phyloP scores from a whole-genome alignment of 2,113 vertebrate species.

The Nansenia antarctica region DNA sequence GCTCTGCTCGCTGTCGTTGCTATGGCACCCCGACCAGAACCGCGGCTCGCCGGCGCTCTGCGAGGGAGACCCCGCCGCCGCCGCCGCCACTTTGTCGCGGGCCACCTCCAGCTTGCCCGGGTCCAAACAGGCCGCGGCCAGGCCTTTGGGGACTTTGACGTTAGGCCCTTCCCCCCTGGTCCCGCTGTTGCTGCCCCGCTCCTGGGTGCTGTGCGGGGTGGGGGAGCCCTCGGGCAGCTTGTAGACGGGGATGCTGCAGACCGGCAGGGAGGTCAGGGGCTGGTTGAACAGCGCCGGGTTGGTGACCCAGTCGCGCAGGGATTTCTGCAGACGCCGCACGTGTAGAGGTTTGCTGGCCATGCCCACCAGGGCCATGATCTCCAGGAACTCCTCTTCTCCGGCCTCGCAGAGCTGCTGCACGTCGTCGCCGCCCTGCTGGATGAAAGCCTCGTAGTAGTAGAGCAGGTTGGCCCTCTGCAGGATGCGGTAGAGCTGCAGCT shows the following conservation, averaged over 20 bases:
- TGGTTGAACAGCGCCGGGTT: conserved; percentile 97
- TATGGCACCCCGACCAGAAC: conserved; percentile 89
- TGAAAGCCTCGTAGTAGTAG: conserved; percentile 97
- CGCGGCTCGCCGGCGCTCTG: conserved; percentile 80
- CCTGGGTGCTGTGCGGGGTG: conserved; percentile 62
- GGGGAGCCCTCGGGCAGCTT: conserved; percentile 91
- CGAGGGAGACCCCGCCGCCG: conserved; percentile 74
- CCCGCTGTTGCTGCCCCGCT: conserved; percentile 72
- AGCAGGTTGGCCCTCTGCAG: conserved; percentile 94
- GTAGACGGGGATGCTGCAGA: conserved; percentile 98
- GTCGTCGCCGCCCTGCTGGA: conserved; percentile 97
- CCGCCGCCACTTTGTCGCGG: conserved; percentile 68
- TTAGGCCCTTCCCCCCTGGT: not conserved
- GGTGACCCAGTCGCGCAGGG: conserved; percentile 97
- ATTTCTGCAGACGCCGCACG: conserved; percentile 93
- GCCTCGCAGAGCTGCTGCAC: conserved; percentile 98
- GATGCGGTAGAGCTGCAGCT: conserved; percentile 96
- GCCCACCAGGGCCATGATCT: conserved; percentile 97
- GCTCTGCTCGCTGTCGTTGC: conserved; percentile 88
- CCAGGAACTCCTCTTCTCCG: conserved; percentile 96
- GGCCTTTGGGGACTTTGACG: conserved; percentile 85
- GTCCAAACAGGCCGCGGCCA: conserved; percentile 80
- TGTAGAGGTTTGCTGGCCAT: conserved; percentile 99
- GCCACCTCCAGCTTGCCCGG: conserved; percentile 64
- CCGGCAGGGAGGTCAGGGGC: conserved; percentile 92